These are phyloP conservation scores for Nettapus auritus DNA, from an alignment of 2,113 vertebrate genomes.

Conservation along the genomic window DNA sequence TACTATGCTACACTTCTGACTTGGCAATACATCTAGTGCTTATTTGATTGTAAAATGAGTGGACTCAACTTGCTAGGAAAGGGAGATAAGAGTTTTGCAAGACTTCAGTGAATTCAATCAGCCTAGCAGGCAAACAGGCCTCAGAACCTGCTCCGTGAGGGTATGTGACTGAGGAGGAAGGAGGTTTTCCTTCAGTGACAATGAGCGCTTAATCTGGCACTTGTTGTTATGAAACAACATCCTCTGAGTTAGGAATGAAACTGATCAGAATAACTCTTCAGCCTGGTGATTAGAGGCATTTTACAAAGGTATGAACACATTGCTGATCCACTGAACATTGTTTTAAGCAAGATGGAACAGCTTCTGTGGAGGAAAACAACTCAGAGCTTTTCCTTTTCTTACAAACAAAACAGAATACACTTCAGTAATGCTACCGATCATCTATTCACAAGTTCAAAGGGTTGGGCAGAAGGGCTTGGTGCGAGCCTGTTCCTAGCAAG, in stretches of 20 bases:
- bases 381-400: background rate
- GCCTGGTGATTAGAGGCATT: background rate
- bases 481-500: background rate
- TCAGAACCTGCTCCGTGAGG: background rate
- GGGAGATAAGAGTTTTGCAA: background rate
- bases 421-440: background rate
- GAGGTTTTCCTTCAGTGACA: background rate
- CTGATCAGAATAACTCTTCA: background rate
- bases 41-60: background rate
- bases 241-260: background rate
- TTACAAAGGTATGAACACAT: background rate
- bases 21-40: background rate
- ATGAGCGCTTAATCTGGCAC: background rate
- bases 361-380: background rate
- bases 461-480: background rate
- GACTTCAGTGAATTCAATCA: background rate
- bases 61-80: background rate
- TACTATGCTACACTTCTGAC: background rate
- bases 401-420: background rate
- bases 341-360: background rate
- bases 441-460: background rate
- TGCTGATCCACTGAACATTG: background rate
- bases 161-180: background rate
- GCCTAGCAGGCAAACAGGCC: background rate
- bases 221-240: background rate